Evolutionary conservation across 2,888 invertebrate genomes (phyloP), one percentile per base, ranked within the genome.

Genomic region (Hedya salicella): DNA sequence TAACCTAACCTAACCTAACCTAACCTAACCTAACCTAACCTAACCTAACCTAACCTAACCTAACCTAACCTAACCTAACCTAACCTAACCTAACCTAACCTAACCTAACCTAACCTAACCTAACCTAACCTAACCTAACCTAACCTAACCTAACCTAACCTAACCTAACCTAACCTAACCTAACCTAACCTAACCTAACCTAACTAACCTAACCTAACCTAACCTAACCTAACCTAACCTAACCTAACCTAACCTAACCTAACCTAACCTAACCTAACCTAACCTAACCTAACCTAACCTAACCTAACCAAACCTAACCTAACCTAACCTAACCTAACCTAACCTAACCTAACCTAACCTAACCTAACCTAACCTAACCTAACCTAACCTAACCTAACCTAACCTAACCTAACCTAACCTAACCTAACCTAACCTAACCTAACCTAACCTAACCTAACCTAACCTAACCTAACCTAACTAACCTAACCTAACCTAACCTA

Each of bases 51-150:
- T 42, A 42, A 42, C 42, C 42, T 42, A 42, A 42, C 42, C 42
- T 42, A 42, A 42, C 42, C 42, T 42, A 42, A 42, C 42, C 42
- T 42, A 42, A 42, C 42, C 42, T 42, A 42, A 42, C 42, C 42
- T 42, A 42, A 42, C 42, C 42, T 42, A 42, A 42, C 42, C 42
- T 42, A 42, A 42, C 46, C 46, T 46, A 46, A 46, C 46, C 42
- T 42, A 42, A 36, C 36, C 36, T 42, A 42, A 42, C 9, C 42
- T 42, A 42, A 42, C 42, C 42, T 42, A 42, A 42, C 42, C 42
- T 42, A 42, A 42, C 42, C 42, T 42, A 42, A 42, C 42, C 42
- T 42, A 46, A 46, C 46, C 46, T 17, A 46, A 46, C 46, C 46
- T 17, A 46, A 46, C 46, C 46, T 46, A 46, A 42, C 42, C 42